These are phyloP conservation scores for Hylaea fasciaria DNA, from an alignment of 2,888 invertebrate species.

Conservation along the genomic window DNA sequence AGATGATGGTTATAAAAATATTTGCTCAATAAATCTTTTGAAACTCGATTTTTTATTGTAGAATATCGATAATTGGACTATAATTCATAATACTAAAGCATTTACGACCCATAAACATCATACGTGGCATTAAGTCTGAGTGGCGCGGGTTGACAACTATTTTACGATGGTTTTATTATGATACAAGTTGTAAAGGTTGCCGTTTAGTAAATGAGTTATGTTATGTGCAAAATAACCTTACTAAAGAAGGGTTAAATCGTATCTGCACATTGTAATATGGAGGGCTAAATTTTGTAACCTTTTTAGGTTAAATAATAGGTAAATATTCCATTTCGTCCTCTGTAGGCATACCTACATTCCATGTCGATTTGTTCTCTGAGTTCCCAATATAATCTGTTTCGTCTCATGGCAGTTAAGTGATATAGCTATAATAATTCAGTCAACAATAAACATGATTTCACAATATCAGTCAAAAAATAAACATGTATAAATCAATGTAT, in stretches of 20 bases:
- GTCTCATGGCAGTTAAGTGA: too few species aligned
- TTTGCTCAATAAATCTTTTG: slow-evolving; percentile 42
- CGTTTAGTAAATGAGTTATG: slow-evolving; percentile 29
- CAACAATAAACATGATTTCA: too few species aligned
- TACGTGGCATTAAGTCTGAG: slow-evolving; percentile 38
- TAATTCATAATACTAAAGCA: slow-evolving; percentile 43
- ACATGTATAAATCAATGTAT: too few species aligned
- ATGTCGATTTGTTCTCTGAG: too few species aligned
- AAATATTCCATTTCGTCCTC: too few species aligned
- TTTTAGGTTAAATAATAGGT: too few species aligned
- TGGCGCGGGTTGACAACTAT: slow-evolving; percentile 44
- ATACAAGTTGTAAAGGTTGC: slow-evolving; percentile 40
- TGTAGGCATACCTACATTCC: too few species aligned
- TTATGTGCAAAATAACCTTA: slow-evolving; percentile 16
- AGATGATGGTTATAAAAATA: slow-evolving; percentile 41
- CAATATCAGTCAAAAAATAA: too few species aligned
- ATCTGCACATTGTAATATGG: slow-evolving; percentile 8
- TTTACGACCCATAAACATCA: slow-evolving; percentile 44
- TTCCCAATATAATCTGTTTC: too few species aligned
- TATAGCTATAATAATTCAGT: too few species aligned
- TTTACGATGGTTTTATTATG: slow-evolving; percentile 45
- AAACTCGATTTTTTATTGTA: slow-evolving; percentile 41
- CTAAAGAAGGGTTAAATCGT: not conserved
- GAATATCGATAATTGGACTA: slow-evolving; percentile 41
- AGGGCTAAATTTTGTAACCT: too few species aligned